Percentiles rank a stretch among this genome's conserved stretches.
Conservation (phyloP, 2,113 vertebrate genomes). For the Cavia aperea region DNA sequence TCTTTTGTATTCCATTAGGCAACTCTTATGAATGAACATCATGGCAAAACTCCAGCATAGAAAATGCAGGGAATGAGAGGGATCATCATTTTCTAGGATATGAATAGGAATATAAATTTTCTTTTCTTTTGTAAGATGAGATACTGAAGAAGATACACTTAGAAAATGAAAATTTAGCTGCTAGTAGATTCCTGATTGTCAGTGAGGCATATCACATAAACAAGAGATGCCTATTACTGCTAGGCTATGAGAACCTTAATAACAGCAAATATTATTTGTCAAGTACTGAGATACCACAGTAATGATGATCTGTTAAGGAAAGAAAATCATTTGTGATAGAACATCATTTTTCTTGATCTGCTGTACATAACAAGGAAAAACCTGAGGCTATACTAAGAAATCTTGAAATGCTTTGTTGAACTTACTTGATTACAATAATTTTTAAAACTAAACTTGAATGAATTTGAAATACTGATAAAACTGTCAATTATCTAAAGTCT, state of each 20-base stretch:
- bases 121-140: background rate
- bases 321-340: background rate
- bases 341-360: background rate
- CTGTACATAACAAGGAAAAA: background rate
- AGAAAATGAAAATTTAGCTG: background rate
- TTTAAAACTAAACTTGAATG: background rate
- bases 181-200: background rate
- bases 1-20: background rate
- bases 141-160: background rate
- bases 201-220: background rate
- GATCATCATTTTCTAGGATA: background rate
- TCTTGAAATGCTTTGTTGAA: background rate
- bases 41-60: background rate
- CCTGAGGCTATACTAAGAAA: background rate
- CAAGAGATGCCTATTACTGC: background rate
- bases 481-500: background rate
- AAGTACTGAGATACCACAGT: background rate
- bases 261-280: background rate
- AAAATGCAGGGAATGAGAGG: background rate
- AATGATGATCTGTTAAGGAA: background rate
- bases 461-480: background rate
- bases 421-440: background rate
- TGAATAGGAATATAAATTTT: background rate
- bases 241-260: background rate
- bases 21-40: background rate